Percentiles rank a stretch among this genome's conserved stretches.
phyloP scores from a whole-genome alignment of 2,888 invertebrate species.

The Acrobasis suavella region DNA sequence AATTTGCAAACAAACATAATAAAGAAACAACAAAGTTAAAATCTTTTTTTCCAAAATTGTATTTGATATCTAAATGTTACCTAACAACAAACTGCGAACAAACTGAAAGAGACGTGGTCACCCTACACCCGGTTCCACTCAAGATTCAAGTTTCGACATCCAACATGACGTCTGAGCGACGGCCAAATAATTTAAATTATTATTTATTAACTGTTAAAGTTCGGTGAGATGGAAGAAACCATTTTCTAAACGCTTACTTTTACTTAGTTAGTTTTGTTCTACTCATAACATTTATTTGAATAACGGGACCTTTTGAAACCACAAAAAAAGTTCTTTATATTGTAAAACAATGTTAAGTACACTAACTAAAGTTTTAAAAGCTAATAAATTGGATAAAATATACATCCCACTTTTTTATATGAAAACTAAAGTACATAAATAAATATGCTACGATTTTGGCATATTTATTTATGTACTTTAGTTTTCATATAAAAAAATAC shows the following conservation, averaged over 20 bases:
- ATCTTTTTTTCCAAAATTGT: too few species aligned
- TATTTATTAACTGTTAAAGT: conserved; percentile 52
- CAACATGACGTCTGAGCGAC: conserved; percentile 56
- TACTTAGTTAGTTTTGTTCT: neutral
- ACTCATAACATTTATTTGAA: neutral
- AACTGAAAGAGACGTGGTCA: conserved; percentile 36
- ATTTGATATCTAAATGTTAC: too few species aligned
- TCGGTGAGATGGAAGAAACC: conserved; percentile 34
- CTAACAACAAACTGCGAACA: neutral
- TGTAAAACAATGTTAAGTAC: neutral
- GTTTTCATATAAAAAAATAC: too few species aligned
- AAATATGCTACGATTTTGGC: too few species aligned
- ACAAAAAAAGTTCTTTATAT: neutral
- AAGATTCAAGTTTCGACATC: conserved; percentile 57
- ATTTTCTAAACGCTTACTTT: conserved; percentile 28
- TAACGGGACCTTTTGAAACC: neutral
- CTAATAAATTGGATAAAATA: neutral
- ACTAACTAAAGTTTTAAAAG: neutral
- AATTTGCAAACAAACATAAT: too few species aligned
- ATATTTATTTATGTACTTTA: too few species aligned
- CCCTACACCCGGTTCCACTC: conserved; percentile 45
- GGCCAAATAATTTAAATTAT: conserved; percentile 64
- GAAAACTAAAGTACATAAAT: too few species aligned
- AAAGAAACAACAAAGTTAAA: too few species aligned
- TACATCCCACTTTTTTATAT: too few species aligned